phyloP scores from a whole-genome alignment of 2,888 invertebrate genomes.

The Gisinianus flammeolus region DNA sequence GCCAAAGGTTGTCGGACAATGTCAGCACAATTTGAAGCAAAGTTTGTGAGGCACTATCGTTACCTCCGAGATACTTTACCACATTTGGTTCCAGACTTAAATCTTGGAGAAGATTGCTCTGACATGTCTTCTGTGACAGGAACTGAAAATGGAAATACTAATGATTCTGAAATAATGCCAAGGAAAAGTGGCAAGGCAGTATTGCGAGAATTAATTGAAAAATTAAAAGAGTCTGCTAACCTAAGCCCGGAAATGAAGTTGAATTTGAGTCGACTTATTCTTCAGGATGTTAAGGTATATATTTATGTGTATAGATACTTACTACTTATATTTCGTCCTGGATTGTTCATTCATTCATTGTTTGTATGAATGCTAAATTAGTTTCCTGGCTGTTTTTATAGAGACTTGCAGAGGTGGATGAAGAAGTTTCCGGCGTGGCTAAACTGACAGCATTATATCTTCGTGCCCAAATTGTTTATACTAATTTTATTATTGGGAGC shows the following conservation, averaged over 20 bases:
- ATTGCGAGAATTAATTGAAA: constrained; percentile 51
- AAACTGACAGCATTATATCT: constrained; percentile 82
- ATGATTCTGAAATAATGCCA: background rate
- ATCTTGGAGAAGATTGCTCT: constrained; percentile 22
- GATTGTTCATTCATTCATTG: too few species aligned
- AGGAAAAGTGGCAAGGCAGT: constrained; percentile 48
- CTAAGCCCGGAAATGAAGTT: constrained; percentile 52
- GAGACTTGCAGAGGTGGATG: constrained; percentile 76
- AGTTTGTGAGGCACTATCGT: constrained; percentile 89
- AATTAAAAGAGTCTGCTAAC: constrained; percentile 50
- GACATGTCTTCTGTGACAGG: background rate
- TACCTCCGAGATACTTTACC: constrained; percentile 93
- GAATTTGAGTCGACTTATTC: constrained; percentile 50
- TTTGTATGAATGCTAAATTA: too few species aligned
- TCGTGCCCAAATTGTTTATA: constrained; percentile 67
- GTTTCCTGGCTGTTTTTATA: too few species aligned
- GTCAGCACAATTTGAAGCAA: constrained; percentile 88
- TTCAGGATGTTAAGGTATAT: constrained; percentile 57
- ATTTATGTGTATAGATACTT: too few species aligned
- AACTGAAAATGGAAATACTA: constrained; percentile 10
- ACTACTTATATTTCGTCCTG: too few species aligned
- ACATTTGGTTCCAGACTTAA: constrained; percentile 78
- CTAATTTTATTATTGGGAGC: constrained; percentile 60
- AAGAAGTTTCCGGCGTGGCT: constrained; percentile 77
- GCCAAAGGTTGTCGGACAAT: constrained; percentile 89